Conservation (phyloP, 30 jellyfish, hydroid and myxozoan species). For the Cassiopea andromeda region DNA sequence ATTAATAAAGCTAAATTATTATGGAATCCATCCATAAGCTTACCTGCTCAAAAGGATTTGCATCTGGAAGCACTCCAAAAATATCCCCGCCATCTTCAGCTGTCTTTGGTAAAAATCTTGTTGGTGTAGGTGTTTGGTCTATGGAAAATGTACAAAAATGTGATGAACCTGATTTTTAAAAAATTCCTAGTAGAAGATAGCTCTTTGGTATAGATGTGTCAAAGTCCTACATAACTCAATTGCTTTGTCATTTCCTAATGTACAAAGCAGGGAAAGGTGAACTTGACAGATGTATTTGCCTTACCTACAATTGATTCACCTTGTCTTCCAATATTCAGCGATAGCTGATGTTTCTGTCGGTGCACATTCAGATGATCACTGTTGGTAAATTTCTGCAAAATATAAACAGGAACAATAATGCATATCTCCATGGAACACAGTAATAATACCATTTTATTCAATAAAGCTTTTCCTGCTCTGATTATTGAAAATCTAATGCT, state of each 20-base stretch:
- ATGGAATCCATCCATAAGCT: not conserved
- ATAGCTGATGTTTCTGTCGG: conserved; percentile 70
- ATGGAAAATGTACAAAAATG: not conserved
- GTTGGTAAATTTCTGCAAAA: conserved; percentile 89
- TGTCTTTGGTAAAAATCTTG: conserved; percentile 84
- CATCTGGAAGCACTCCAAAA: conserved; percentile 77
- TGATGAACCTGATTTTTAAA: not conserved
- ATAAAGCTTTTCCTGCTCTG: too few relatives aligned
- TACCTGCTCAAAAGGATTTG: conserved; percentile 96
- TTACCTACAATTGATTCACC: conserved; percentile 76
- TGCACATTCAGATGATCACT: conserved; percentile 92
- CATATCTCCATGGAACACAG: too few relatives aligned
- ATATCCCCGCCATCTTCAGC: conserved; percentile 79
- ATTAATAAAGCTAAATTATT: too few relatives aligned
- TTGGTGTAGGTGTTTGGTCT: conserved; percentile 98
- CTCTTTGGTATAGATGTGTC: too few relatives aligned
- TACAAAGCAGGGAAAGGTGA: too few relatives aligned
- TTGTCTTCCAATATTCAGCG: conserved; percentile 60
- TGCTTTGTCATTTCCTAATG: too few relatives aligned
- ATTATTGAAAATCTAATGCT: too few relatives aligned
- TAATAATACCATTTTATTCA: too few relatives aligned
- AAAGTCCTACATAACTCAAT: too few relatives aligned
- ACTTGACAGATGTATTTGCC: not conserved
- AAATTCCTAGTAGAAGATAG: not conserved
- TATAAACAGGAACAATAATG: not conserved